Base-by-base conservation (phyloP, 2,888 invertebrate genomes). In the Drosophila nigricruria region DNA sequence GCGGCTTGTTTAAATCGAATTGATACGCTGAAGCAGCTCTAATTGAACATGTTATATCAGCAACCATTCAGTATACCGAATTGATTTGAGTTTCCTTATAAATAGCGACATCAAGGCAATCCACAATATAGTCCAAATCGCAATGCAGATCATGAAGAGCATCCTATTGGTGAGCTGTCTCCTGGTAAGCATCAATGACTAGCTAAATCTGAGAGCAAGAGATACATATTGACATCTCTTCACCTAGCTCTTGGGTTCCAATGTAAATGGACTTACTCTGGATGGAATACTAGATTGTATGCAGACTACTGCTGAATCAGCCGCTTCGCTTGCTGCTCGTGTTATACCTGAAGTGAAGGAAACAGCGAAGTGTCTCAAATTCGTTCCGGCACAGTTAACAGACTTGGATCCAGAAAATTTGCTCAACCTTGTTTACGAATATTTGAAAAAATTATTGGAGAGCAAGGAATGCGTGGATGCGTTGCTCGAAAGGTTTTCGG, bases 151-250 rank as follows among this genome's bases (percentile, higher is more conserved):
- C 20, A 6, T 32, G 14, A 57, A 43, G 57, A 12, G 8, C 30
- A 12, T n/a, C 14, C 20, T 43, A n/a, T 8, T 61, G 14, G 25
- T 61, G 10, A 61, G 42, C 34, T 54, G 54, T 16, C 12, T 61
- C 10, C 12, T 61, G 56, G 61, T 61, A 61, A 54, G 56, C 14
- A 18, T 8, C 30, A 30, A 3, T 5, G 27, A 12, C 2, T 12
- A 18, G 10, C 18, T 30, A 30, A 18, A 12, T 30, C 12, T 49
- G 30, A 30, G 9, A 16, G 16, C 25, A 14, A 2, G 3, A 2
- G 3, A 38, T n/a, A n/a, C n/a, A n/a, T n/a, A n/a, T n/a, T n/a
- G n/a, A n/a, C n/a, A n/a, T n/a, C n/a, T n/a, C 8, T 20, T 16
- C 18, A 2, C 25, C 14, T 9, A 61, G 56, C 42, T 61, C n/a